phyloP scores from a whole-genome alignment of 2,797 vertebrate genomes.

The Danio jaintianensis region DNA sequence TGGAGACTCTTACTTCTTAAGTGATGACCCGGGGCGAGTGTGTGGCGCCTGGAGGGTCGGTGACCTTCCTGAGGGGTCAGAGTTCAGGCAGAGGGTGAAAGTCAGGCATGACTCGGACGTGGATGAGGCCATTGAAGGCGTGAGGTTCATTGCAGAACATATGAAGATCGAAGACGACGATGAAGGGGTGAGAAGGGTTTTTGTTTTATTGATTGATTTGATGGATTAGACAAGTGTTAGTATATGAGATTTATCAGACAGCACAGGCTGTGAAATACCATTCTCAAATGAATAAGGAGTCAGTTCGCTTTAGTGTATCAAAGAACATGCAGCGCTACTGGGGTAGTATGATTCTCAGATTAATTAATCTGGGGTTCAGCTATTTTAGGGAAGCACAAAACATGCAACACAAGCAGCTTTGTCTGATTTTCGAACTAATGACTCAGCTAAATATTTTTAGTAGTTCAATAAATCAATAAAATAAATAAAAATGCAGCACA shows the following conservation, averaged over 20 bases:
- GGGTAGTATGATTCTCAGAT: neutral
- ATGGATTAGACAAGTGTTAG: neutral
- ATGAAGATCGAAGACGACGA: constrained; percentile 82
- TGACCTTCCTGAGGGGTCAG: constrained; percentile 71
- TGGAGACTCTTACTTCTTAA: constrained; percentile 69
- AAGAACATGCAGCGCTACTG: neutral
- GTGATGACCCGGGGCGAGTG: constrained; percentile 70
- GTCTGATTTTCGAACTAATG: neutral
- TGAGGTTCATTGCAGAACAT: constrained; percentile 80
- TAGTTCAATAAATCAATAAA: too few species aligned
- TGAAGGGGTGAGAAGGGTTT: constrained; percentile 76
- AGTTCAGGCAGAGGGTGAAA: constrained; percentile 68
- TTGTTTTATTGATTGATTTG: neutral
- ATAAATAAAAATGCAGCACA: too few species aligned
- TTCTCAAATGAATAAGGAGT: neutral
- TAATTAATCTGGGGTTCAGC: neutral
- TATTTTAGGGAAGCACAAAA: neutral
- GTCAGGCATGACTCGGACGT: constrained; percentile 72
- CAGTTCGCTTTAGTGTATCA: neutral
- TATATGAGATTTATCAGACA: neutral
- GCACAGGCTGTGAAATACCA: neutral
- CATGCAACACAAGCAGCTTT: neutral
- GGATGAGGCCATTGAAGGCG: constrained; percentile 80
- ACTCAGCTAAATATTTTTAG: too few species aligned
- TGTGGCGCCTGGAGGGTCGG: constrained; percentile 73